Base-by-base conservation (phyloP, 2,113 vertebrate species). In the Benitochromis conjunctus region DNA sequence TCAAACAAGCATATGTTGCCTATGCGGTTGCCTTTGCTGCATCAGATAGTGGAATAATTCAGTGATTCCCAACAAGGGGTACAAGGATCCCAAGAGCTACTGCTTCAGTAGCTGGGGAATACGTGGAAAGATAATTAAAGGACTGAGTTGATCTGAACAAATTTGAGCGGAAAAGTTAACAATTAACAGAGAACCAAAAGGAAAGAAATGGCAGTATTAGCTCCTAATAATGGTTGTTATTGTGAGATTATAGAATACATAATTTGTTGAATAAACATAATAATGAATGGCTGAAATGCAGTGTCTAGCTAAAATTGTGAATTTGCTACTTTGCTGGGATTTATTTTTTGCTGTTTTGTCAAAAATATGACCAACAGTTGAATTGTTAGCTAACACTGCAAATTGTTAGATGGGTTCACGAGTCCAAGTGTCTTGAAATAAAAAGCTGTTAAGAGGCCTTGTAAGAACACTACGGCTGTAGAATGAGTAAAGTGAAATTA, bases 151-250 rank as follows among this genome's bases (percentile, higher is more conserved):
- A 51, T 76, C 69, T 76, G 69, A 76, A 76, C 16, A 76, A 76
- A 43, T 74, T 48, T 74, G 69, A 74, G 24, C 10, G 24, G 43
- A 74, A 74, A 74, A 74, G 69, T 76, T 76, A 76, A 69, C 64
- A 69, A 69, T 43, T 69, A 69, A 51, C 24, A 76, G 69, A 51
- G 43, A 76, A 48, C 24, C 24, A 19, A 76, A 76, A 31, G 24
- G 26, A 29, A 76, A 76, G 43, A 51, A 51, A 31, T 51, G 24
- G 9, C 24, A 74, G 29, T 29, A 74, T 76, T 76, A 76, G 16
- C 43, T 76, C 16, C 24, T 76, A 76, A 76, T 76, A 51, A 12
- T 19, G 43, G 6, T 48, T 74, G 69, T 19, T 76, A 31, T 51
- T 31, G 11, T n/a, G 7, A 53, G 26, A 34, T 76, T 29, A 76